Evolutionary conservation across 2,888 invertebrate species (phyloP).

Genomic region (Drosophila kambysellisi): DNA sequence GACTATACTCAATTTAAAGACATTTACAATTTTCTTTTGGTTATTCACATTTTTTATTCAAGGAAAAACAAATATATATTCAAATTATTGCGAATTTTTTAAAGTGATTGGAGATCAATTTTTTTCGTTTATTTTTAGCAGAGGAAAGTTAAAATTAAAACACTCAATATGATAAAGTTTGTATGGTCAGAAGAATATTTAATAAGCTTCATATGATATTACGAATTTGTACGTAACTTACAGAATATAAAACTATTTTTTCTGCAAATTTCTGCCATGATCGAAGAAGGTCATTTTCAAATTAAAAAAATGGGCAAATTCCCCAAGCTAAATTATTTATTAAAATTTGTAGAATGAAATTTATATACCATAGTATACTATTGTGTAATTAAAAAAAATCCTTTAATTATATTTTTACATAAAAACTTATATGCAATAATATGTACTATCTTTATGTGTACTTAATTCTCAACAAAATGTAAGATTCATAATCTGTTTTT

Average conservation of each 20-base stretch:
- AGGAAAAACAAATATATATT: background rate
- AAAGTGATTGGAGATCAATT: background rate
- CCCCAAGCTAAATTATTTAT: too few relatives aligned
- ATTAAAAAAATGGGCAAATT: too few relatives aligned
- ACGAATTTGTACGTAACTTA: too few relatives aligned
- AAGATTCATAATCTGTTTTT: background rate
- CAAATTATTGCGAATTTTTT: too few relatives aligned
- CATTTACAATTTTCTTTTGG: background rate
- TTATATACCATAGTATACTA: too few relatives aligned
- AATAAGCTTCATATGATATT: accelerated
- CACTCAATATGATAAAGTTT: too few relatives aligned
- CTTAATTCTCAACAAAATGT: background rate
- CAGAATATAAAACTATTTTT: too few relatives aligned
- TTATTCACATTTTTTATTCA: background rate
- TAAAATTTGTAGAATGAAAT: too few relatives aligned
- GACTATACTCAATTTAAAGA: background rate
- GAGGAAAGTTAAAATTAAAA: too few relatives aligned
- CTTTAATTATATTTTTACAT: background rate
- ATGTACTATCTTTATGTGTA: background rate
- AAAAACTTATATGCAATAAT: background rate
- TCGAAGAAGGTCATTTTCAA: too few relatives aligned
- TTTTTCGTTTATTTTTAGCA: background rate
- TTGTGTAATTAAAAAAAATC: background rate
- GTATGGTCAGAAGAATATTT: too few relatives aligned
- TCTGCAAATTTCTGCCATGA: too few relatives aligned